Conservation (phyloP, 64 coral and sea anemone species). For the Actinia tenebrosa region DNA sequence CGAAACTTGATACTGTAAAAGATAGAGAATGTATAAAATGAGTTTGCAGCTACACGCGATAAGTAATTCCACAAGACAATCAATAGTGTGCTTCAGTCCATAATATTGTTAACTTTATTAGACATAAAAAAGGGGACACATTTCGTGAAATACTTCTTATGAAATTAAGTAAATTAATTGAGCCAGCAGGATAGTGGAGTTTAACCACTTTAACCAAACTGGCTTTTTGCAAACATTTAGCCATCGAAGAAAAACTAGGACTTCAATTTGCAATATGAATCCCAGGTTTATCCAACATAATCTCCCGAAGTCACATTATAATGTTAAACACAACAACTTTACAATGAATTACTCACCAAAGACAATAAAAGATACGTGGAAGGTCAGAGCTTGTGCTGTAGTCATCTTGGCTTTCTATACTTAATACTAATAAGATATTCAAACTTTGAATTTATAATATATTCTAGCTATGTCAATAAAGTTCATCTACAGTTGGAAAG, state of each 20-base stretch:
- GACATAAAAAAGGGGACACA: neutral
- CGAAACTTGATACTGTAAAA: neutral
- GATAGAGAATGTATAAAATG: neutral
- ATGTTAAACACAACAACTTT: neutral
- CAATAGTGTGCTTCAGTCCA: neutral
- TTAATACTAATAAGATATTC: neutral
- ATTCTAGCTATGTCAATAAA: neutral
- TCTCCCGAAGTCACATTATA: neutral
- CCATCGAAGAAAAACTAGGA: neutral
- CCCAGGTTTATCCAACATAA: neutral
- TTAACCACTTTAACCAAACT: neutral
- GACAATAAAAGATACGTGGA: neutral
- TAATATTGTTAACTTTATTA: neutral
- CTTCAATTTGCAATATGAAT: neutral
- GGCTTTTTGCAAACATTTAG: neutral
- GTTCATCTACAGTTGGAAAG: neutral
- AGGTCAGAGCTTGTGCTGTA: neutral
- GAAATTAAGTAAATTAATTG: neutral
- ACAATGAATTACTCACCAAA: neutral
- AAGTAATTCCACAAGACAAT: neutral
- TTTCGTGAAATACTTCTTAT: neutral
- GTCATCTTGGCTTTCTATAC: neutral
- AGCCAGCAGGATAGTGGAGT: neutral
- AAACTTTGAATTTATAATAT: neutral
- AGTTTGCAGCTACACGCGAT: neutral